Conservation (phyloP, 2,113 vertebrate species). For the Strix aluco region DNA sequence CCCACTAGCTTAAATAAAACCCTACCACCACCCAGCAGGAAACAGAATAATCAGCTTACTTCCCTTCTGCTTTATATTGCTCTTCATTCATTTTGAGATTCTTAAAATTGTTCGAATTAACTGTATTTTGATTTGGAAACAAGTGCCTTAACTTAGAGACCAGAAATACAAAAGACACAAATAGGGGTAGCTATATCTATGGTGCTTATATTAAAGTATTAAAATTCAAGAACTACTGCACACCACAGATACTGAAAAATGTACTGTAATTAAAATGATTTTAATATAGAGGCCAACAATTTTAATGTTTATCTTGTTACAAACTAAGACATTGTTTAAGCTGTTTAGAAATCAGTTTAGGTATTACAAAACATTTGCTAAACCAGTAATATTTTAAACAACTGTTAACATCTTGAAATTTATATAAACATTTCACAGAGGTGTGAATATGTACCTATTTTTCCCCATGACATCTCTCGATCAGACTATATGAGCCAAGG, state of each 20-base stretch:
- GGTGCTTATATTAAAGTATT: neutral
- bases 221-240: neutral
- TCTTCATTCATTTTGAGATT: neutral
- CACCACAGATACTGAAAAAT: neutral
- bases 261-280: neutral
- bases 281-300: neutral
- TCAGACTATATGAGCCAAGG: neutral
- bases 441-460: neutral
- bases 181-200: neutral
- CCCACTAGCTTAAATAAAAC: neutral
- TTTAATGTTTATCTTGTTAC: neutral
- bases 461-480: neutral
- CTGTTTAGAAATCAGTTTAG: neutral
- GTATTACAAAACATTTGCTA: neutral
- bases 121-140: neutral
- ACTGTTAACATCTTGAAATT: neutral
- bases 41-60: neutral
- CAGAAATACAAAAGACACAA: neutral
- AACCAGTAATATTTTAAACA: neutral
- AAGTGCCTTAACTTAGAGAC: neutral
- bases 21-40: neutral
- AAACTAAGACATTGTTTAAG: neutral
- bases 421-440: neutral
- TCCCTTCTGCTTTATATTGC: neutral
- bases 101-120: neutral